A percentile compares a stretch with the other conserved stretches of the same genome.
These are phyloP conservation scores for Arrhamphus sclerolepis DNA, from an alignment of 2,797 vertebrate genomes.

Conservation along the genomic window DNA sequence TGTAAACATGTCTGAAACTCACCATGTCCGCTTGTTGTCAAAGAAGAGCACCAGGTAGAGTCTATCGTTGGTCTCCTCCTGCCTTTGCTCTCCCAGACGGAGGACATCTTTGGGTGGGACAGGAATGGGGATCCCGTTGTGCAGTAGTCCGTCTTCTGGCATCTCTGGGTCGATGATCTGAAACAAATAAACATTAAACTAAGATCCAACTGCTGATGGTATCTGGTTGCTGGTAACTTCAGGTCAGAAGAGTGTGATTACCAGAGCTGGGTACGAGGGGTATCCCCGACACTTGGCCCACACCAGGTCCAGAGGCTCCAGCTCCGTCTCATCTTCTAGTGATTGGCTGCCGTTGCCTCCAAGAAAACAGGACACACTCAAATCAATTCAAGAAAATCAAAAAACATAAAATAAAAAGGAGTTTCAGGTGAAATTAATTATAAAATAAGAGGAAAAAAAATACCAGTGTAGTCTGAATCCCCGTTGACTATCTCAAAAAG, in stretches of 20 bases:
- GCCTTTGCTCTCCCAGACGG: conserved; percentile 90
- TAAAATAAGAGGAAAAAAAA: not conserved
- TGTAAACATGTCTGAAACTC: conserved; percentile 59
- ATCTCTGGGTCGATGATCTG: conserved; percentile 98
- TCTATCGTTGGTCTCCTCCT: conserved; percentile 89
- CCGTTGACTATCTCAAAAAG: conserved; percentile 90
- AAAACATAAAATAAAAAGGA: not conserved
- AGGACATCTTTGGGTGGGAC: conserved; percentile 95
- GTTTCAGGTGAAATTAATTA: not conserved
- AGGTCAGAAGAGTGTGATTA: conserved; percentile 67
- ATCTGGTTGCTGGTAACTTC: not conserved
- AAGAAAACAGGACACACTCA: conserved; percentile 13
- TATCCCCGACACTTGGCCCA: conserved; percentile 99
- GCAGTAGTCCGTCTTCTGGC: conserved; percentile 94
- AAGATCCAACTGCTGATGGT: not conserved
- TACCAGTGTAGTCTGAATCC: conserved; percentile 86
- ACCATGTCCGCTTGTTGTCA: conserved; percentile 99
- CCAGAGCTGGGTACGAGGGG: conserved; percentile 97
- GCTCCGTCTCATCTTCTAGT: conserved; percentile 85
- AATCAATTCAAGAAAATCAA: not conserved
- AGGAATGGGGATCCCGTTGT: conserved; percentile 97
- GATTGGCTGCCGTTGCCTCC: conserved; percentile 85
- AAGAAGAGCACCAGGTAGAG: conserved; percentile 99
- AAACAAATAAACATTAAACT: not conserved
- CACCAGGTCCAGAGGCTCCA: conserved; percentile 94